Evolutionary conservation across 1,140 invertebrate genomes (phyloP), one percentile per base, ranked within the genome.

Genomic region (Zaprionus camerounensis): DNA sequence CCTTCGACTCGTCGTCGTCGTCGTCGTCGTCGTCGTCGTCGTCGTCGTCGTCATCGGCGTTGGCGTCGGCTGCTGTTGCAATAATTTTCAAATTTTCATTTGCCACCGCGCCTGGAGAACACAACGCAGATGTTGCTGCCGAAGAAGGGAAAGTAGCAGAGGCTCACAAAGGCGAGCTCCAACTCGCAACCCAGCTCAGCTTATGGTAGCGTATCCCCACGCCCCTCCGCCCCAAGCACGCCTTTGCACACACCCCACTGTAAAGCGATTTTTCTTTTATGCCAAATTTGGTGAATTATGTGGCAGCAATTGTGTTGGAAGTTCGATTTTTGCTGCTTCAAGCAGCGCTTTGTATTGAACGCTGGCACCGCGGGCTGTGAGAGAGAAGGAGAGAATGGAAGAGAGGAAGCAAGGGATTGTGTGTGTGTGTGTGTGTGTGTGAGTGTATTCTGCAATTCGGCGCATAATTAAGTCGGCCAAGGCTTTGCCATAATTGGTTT

Each of bases 11-110:
- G 61, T 17, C 55, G 17, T 24, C 11, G 17, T 28, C 20, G 61
- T n/a, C n/a, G 31, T 62, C 31, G 34, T 53, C 61, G 17, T 2
- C 22, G 24, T 0, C 58, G 26, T 2, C 4, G n/a, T n/a, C 20
- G 61, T n/a, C n/a, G 17, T 17, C 17, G 17, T 17, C 22, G 24
- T 1, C 58, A n/a, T 2, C 5, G 26, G 5, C 65, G 62, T 71
- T 44, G 26, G 22, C 34, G 26, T 41, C 74, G 68, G 65, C 83
- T 80, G 84, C 75, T 83, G 66, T 80, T 85, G 85, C 81, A 90
- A 90, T 90, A 90, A 90, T 90, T 90, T 90, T 90, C 85, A 66
- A 90, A 90, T 90, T 86, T 86, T 86, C 83, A 82, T 80, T 86
- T 86, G 80, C 66, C 68, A 68, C 63, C 75, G 68, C 82, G 76